Evolutionary conservation across 2,113 vertebrate species (phyloP).

Genomic region (Muntiacus reevesi): DNA sequence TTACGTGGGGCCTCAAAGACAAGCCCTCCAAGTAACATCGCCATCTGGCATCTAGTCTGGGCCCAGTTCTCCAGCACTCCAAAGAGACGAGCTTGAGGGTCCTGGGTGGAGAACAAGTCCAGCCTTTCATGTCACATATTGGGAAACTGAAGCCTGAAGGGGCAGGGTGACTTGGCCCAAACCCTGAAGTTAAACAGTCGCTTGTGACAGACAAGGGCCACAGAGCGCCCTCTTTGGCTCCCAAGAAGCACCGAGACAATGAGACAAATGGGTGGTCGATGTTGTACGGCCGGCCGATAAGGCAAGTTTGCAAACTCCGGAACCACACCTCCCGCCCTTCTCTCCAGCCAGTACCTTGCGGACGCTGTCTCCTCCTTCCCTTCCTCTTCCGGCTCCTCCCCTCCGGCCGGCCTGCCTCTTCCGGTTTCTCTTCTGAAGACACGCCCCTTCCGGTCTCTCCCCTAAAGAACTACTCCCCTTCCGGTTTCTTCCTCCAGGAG

Average conservation of each 20-base stretch:
- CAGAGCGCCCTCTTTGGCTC: neutral
- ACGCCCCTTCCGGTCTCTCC: neutral
- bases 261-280: fast-evolving
- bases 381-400: neutral
- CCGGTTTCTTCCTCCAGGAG: neutral
- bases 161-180: neutral
- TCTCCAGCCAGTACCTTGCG: fast-evolving
- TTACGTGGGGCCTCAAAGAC: neutral
- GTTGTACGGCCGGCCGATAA: fast-evolving
- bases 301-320: fast-evolving
- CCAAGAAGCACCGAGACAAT: neutral
- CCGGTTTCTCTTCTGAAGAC: neutral
- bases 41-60: neutral
- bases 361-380: neutral
- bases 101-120: neutral
- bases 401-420: neutral
- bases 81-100: neutral
- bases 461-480: neutral
- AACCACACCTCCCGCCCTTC: neutral
- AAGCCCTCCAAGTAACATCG: neutral
- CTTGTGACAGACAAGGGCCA: neutral
- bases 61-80: neutral
- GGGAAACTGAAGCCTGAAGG: neutral
- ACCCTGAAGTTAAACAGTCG: neutral
- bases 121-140: neutral